phyloP scores from a whole-genome alignment of 2,797 vertebrate species.

The Falco berigora region DNA sequence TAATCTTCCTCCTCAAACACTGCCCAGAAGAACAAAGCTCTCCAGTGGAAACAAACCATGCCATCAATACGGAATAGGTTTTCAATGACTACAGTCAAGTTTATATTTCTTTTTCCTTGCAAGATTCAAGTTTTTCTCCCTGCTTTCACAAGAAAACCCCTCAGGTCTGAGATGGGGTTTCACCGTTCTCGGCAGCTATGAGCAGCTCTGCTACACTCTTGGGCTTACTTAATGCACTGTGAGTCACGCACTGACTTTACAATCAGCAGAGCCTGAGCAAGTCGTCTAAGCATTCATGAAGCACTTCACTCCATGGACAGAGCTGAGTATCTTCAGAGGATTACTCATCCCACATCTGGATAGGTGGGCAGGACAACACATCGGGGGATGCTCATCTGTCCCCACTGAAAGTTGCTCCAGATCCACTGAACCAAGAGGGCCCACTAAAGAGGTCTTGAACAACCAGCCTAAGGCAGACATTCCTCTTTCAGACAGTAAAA shows the following conservation, averaged over 20 bases:
- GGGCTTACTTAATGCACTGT: rapidly evolving
- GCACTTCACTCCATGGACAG: background rate
- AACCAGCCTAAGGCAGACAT: background rate
- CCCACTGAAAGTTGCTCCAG: background rate
- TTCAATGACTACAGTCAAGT: background rate
- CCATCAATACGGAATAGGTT: background rate
- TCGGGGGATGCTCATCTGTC: background rate
- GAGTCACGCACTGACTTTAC: background rate
- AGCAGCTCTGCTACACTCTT: background rate
- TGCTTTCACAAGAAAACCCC: background rate
- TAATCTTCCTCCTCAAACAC: conserved; percentile 47
- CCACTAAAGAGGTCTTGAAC: background rate
- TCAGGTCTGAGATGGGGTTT: background rate
- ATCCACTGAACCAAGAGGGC: background rate
- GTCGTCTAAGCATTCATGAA: background rate
- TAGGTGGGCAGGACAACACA: background rate
- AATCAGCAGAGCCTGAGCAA: background rate
- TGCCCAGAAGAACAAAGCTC: conserved; percentile 13
- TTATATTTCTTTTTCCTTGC: conserved; percentile 2
- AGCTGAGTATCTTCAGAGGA: rapidly evolving
- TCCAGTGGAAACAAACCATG: background rate
- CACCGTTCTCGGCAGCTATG: background rate
- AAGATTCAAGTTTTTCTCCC: background rate
- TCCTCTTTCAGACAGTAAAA: background rate
- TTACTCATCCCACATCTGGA: background rate